These are phyloP conservation scores for Atractosteus spatula DNA, from an alignment of 2,113 vertebrate species.

Conservation along the genomic window DNA sequence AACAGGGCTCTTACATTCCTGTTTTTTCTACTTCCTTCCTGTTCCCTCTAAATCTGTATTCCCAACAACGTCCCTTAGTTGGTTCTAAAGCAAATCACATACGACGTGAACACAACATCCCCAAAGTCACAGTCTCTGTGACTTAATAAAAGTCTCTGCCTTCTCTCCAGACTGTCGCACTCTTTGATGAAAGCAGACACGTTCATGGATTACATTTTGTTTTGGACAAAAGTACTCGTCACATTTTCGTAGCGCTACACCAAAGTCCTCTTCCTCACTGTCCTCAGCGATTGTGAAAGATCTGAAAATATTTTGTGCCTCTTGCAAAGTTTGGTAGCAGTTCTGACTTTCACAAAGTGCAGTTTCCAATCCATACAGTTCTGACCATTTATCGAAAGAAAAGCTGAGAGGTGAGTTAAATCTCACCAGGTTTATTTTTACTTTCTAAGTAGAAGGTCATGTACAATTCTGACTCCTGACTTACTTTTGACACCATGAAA, in stretches of 20 bases:
- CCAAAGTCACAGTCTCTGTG: slow-evolving; percentile 17
- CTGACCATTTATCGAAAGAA: not conserved
- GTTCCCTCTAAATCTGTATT: too few species aligned
- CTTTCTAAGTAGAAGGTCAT: too few species aligned
- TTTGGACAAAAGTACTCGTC: slow-evolving; percentile 12
- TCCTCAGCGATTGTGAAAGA: not conserved
- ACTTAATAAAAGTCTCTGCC: not conserved
- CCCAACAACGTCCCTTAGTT: too few species aligned
- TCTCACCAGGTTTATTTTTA: not conserved
- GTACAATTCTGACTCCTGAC: too few species aligned
- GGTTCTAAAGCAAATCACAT: too few species aligned
- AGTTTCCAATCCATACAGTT: not conserved
- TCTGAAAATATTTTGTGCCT: slow-evolving; percentile 16
- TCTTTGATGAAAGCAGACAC: slow-evolving; percentile 10
- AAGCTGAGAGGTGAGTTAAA: not conserved
- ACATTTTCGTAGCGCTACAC: not conserved
- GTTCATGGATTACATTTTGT: slow-evolving; percentile 16
- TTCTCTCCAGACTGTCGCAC: too few species aligned
- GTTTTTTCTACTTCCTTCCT: too few species aligned
- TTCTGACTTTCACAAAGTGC: not conserved
- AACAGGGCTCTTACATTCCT: too few species aligned
- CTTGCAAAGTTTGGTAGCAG: not conserved
- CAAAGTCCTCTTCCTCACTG: not conserved
- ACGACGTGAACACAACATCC: too few species aligned
- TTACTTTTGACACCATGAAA: too few species aligned